phyloP scores from a whole-genome alignment of 1,140 invertebrate species.

The Eubasilissa regina region DNA sequence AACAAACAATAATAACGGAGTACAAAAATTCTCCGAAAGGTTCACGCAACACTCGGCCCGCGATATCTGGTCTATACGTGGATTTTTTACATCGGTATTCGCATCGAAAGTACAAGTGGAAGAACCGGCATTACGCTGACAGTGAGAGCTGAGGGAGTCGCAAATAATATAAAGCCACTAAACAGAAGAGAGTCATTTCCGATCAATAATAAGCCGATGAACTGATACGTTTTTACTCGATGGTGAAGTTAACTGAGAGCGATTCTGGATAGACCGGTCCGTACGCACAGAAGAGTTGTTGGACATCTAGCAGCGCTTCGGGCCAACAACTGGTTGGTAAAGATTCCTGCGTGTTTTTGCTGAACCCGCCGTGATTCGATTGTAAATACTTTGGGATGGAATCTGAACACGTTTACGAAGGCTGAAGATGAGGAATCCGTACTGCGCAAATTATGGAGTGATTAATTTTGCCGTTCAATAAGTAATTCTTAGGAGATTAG shows the following conservation, averaged over 20 bases:
- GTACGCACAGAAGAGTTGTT: no score
- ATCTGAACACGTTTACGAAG: no score
- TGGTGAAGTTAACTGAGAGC: not conserved
- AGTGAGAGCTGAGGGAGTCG: constrained; percentile 1
- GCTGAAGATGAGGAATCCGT: no score
- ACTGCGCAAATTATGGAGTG: no score
- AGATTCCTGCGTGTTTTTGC: constrained; percentile 3
- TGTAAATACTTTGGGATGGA: not conserved
- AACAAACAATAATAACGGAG: no score
- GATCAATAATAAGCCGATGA: not conserved
- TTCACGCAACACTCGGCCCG: constrained; percentile 18
- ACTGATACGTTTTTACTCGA: not conserved
- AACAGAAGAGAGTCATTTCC: not conserved
- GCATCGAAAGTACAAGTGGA: constrained; percentile 52
- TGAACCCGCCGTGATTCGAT: constrained; percentile 11
- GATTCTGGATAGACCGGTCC: not conserved
- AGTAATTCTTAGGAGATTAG: no score
- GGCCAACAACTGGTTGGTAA: constrained; percentile 1
- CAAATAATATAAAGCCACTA: constrained; percentile 5
- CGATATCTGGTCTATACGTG: constrained; percentile 27
- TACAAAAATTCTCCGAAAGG: not conserved
- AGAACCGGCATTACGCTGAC: constrained; percentile 39
- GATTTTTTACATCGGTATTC: constrained; percentile 43
- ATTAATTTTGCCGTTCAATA: no score
- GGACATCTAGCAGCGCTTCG: not conserved